Evolutionary conservation across 2,888 invertebrate species (phyloP), one percentile per base, ranked within the genome.

Genomic region (Tetragonisca angustula): DNA sequence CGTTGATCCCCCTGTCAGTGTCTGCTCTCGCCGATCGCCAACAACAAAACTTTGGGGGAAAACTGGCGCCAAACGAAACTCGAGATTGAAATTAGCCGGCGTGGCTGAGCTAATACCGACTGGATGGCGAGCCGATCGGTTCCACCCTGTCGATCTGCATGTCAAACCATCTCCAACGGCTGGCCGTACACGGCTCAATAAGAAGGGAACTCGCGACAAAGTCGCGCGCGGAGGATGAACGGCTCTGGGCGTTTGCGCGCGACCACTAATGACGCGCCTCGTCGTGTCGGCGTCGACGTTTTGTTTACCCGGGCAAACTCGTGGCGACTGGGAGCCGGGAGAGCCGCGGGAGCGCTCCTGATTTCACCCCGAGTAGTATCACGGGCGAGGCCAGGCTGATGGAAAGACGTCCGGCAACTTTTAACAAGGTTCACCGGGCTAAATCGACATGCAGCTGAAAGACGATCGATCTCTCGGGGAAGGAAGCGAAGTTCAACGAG

Each of bases 271-370:
- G 93, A 93, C 91, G 92, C 89, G 79, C 87, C 11, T 43, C 43
- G 43, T 43, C 90, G 88, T 92, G 92, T 93, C 91, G 91, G 88
- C 90, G 88, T 88, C 90, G 88, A 88, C 88, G 88, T 88, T 85
- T 88, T 93, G 93, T 93, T 93, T 93, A 91, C 93, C 43, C 92
- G 75, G 90, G 93, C 91, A 93, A 93, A 93, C 93, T 91, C 78
- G 2, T 2, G 62, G 50, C 85, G 62, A 24, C 86, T 86, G 65
- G 65, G 77, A 75, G 69, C 64, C 36, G 77, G n/a, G 32, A 32
- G 32, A 32, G 4, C 32, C 43, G 43, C 43, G 43, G 11, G 1
- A 43, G 9, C 9, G 43, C 43, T 43, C 43, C 11, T 61, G 70
- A 75, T 76, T 75, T 78, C 68, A 49, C 65, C 52, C 56, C 21